These are phyloP conservation scores for Zygothrica quintamaculata DNA, from an alignment of 2,888 invertebrate species.

Conservation along the genomic window DNA sequence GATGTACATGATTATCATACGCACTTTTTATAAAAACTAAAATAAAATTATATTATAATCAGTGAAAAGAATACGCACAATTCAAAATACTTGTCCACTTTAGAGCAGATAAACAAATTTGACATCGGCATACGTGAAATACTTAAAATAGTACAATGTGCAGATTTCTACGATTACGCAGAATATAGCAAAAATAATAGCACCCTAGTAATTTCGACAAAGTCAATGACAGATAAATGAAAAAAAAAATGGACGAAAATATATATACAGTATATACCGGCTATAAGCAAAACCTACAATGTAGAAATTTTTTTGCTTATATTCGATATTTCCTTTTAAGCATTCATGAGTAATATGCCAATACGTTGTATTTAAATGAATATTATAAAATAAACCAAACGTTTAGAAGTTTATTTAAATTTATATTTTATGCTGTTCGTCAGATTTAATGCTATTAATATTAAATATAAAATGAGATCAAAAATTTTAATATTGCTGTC, in stretches of 20 bases:
- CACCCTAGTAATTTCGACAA: slow-evolving; percentile 35
- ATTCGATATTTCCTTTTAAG: no score
- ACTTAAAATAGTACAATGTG: slow-evolving; percentile 3
- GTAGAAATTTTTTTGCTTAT: no score
- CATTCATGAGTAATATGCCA: no score
- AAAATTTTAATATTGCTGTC: no score
- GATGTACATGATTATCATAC: slow-evolving; percentile 26
- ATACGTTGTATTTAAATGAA: no score
- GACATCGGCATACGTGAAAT: not conserved
- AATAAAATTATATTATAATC: slow-evolving; percentile 40
- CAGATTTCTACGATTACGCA: no score
- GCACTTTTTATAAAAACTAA: slow-evolving; percentile 55
- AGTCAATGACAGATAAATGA: slow-evolving; percentile 32
- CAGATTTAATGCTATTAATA: no score
- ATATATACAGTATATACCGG: slow-evolving; percentile 20
- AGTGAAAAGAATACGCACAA: not conserved
- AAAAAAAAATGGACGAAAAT: slow-evolving; percentile 32
- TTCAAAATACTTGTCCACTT: not conserved
- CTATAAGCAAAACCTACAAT: no score
- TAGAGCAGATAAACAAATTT: slow-evolving; percentile 14
- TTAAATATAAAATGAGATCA: no score
- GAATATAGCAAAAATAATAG: not conserved
- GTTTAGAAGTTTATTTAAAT: no score
- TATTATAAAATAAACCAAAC: no score
- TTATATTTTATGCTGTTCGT: no score